Conservation (phyloP, 2,113 vertebrate genomes). For the Piprites chloris region DNA sequence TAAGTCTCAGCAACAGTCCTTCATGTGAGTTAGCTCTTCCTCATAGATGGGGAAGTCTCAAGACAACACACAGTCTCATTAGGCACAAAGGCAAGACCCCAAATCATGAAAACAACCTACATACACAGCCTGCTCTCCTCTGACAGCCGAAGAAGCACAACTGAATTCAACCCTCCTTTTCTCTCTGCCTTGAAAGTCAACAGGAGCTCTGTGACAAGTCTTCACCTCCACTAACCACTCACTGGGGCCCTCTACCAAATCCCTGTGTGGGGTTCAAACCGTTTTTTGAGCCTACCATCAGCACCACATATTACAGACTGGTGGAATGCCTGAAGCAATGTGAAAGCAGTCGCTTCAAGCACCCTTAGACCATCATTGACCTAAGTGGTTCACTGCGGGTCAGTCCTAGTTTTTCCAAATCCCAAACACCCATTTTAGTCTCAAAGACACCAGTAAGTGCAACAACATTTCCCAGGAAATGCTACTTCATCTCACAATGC, state of each 20-base stretch:
- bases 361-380: background rate
- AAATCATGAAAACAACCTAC: background rate
- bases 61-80: background rate
- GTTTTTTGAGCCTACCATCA: background rate
- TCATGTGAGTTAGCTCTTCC: background rate
- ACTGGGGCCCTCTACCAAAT: background rate
- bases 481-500: background rate
- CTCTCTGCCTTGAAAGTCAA: background rate
- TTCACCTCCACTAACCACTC: background rate
- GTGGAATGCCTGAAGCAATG: background rate
- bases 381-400: background rate
- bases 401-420: background rate
- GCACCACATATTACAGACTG: rapidly evolving
- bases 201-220: background rate
- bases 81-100: background rate
- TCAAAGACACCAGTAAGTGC: background rate
- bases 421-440: background rate
- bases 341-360: background rate
- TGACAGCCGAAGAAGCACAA: background rate
- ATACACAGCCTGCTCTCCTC: background rate
- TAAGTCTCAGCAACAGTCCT: background rate
- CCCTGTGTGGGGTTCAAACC: rapidly evolving
- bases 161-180: background rate
- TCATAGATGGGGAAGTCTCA: background rate
- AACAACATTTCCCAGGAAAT: background rate